phyloP scores from a whole-genome alignment of 2,888 invertebrate species.

The Lithodes maja region DNA sequence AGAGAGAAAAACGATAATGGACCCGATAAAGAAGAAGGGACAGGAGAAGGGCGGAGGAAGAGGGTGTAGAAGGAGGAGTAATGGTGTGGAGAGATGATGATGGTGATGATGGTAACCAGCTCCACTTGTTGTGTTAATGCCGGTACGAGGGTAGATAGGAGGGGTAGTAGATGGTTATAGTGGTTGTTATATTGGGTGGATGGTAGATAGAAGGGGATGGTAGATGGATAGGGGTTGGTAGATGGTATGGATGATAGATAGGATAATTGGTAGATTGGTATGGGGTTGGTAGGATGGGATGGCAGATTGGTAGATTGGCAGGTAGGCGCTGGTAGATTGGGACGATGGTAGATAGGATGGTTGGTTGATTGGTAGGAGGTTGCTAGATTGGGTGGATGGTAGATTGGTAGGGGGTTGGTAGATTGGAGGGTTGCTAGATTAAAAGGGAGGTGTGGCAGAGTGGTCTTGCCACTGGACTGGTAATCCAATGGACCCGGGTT shows the following conservation, averaged over 20 bases:
- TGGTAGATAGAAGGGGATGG: background rate
- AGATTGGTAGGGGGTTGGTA: background rate
- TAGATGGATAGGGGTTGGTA: background rate
- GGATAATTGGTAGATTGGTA: background rate
- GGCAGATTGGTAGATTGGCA: background rate
- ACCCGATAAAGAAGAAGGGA: background rate
- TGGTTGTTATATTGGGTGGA: background rate
- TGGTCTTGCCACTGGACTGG: too few species aligned
- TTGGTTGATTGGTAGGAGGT: background rate
- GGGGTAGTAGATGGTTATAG: background rate
- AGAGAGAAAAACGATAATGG: background rate
- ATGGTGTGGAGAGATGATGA: background rate
- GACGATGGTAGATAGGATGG: background rate
- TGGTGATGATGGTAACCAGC: background rate
- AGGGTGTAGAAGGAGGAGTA: background rate
- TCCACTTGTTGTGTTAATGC: background rate
- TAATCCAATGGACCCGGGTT: too few species aligned
- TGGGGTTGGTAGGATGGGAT: background rate
- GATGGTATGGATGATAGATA: background rate
- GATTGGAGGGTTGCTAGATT: background rate
- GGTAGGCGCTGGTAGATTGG: background rate
- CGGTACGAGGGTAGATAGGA: background rate
- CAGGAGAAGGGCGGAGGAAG: background rate
- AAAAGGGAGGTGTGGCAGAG: too few species aligned
- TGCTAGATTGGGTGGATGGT: background rate